These are phyloP conservation scores for Thecocarcelia acutangulata DNA, from an alignment of 2,888 invertebrate species.

Conservation along the genomic window DNA sequence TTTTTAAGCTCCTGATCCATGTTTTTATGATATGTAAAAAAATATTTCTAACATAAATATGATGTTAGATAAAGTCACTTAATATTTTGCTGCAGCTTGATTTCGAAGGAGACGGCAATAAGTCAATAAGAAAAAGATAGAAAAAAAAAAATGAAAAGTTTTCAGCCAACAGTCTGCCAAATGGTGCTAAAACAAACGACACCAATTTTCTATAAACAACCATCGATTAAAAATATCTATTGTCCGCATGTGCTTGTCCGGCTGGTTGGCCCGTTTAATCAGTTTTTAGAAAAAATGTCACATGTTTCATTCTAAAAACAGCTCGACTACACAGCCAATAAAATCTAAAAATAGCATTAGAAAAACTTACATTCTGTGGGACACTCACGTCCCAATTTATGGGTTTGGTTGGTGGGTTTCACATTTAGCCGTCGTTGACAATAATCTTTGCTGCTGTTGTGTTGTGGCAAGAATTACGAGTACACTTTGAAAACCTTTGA, in stretches of 20 bases:
- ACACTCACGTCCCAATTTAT: constrained; percentile 20
- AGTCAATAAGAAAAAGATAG: neutral
- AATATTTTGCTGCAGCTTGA: constrained; percentile 45
- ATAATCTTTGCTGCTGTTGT: constrained; percentile 17
- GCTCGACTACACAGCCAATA: neutral
- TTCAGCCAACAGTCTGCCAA: constrained; percentile 12
- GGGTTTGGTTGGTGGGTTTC: constrained; percentile 13
- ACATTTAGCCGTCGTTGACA: constrained; percentile 30
- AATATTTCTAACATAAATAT: too few relatives aligned
- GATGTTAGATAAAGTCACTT: neutral
- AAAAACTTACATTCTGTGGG: constrained; percentile 9
- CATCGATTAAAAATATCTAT: constrained; percentile 27
- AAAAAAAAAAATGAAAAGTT: neutral
- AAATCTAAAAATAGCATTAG: constrained; percentile 44
- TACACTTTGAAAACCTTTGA: constrained; percentile 28
- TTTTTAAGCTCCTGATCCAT: too few relatives aligned
- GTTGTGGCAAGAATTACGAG: constrained; percentile 35
- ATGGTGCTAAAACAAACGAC: constrained; percentile 12
- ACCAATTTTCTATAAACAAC: constrained; percentile 29
- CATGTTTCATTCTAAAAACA: constrained; percentile 48
- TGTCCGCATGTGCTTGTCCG: constrained; percentile 29
- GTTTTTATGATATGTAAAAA: too few relatives aligned
- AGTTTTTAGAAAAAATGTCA: constrained; percentile 51
- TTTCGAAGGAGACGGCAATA: neutral
- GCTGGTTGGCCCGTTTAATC: constrained; percentile 29